Percentiles rank a stretch among this genome's conserved stretches.
Conservation (phyloP, 2,888 invertebrate species). For the Artemia sinica region DNA sequence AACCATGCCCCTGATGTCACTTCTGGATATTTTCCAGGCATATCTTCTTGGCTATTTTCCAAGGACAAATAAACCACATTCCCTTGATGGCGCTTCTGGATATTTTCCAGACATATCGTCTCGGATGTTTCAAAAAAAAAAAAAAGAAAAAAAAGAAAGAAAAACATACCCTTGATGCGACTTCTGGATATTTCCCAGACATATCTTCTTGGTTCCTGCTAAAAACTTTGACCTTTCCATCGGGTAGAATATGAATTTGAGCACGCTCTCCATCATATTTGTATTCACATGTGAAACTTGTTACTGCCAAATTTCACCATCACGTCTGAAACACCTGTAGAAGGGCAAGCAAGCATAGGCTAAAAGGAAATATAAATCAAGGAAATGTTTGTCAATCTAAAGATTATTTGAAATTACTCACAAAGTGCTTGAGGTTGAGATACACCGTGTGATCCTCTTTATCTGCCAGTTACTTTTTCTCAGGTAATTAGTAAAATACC, state of each 20-base stretch:
- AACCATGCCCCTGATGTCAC: too few relatives aligned
- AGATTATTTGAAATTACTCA: too few relatives aligned
- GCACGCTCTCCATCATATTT: conserved; percentile 99
- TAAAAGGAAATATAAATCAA: not conserved
- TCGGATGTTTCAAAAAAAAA: conserved; percentile 45
- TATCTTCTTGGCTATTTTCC: too few relatives aligned
- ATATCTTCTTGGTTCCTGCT: conserved; percentile 92
- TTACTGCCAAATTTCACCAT: conserved; percentile 63
- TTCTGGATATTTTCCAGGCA: too few relatives aligned
- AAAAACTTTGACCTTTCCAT: conserved; percentile 58
- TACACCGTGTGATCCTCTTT: too few relatives aligned
- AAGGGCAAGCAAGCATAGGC: conserved; percentile 97
- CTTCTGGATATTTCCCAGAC: conserved; percentile 86
- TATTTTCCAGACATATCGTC: too few relatives aligned
- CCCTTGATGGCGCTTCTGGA: too few relatives aligned
- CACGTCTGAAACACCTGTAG: conserved; percentile 78
- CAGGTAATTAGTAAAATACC: too few relatives aligned
- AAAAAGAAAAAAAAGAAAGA: not conserved
- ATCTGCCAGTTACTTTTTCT: too few relatives aligned
- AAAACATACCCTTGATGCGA: conserved; percentile 39
- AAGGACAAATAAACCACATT: too few relatives aligned
- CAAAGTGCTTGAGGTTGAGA: too few relatives aligned
- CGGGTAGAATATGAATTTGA: conserved; percentile 59
- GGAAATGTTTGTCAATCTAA: too few relatives aligned
- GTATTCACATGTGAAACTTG: conserved; percentile 93